Base-by-base conservation (phyloP, 53 echinoderm and acorn worm genomes). In the Mesocentrotus franciscanus region DNA sequence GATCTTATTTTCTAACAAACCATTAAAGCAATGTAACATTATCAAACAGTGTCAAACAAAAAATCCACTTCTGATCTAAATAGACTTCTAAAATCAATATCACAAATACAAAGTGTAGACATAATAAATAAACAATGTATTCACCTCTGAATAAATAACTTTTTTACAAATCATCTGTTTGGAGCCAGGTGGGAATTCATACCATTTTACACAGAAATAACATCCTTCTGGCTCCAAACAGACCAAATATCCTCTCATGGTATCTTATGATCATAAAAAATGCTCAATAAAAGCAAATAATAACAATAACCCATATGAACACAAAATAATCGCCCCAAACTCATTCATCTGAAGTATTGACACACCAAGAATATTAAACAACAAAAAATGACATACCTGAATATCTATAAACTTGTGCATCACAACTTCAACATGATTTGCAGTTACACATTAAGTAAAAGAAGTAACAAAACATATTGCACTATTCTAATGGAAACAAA, bases 401-500 rank as follows among this genome's bases (percentile, higher is more conserved):
- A 84, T 49, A 76, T 33, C 11, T 26, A 75, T 42, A 84, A 49
- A 84, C 84, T 84, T 83, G 83, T 83, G 49, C 49, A 75, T 36
- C 9, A 57, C 22, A 81, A 29, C 39, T 29, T 57, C 59, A 85
- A 24, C 56, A 55, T 56, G 5, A n/a, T 58, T 57, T 57, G 16
- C 27, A 12, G 4, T 57, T 57, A 87, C 2, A 58, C 57, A 59
- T 57, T 0, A 87, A 75, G 22, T 8, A 87, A 56, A 87, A 58
- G 11, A 42, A 58, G 32, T 74, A 74, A 29, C 27, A 84, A 58
- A 56, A 59, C 58, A 87, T 87, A 87, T 87, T 87, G 87, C 87
- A 87, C 87, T 87, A 87, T 58, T 58, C 87, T 87, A 87, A 58
- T n/a, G 22, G 13, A 87, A 87, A 57, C 56, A 26, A 87, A 58